phyloP scores from a whole-genome alignment of 2,797 vertebrate species.

The Megaceryle alcyon region DNA sequence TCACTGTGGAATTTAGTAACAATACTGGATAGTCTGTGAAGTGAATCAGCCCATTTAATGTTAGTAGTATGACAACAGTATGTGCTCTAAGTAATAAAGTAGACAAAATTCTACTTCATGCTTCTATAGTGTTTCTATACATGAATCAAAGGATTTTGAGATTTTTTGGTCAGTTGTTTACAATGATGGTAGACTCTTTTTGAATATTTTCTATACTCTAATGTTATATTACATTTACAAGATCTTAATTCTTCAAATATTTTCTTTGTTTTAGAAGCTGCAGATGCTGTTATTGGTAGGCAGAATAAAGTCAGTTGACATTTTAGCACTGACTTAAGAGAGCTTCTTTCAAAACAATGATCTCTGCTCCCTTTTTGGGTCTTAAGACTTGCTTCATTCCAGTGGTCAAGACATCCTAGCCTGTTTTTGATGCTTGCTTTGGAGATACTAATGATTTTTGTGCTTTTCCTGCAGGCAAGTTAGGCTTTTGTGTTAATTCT shows the following conservation, averaged over 20 bases:
- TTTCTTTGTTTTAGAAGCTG: background rate
- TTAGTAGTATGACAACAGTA: background rate
- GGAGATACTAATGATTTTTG: background rate
- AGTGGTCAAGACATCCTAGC: background rate
- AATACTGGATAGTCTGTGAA: constrained; percentile 67
- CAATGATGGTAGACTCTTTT: background rate
- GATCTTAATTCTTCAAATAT: background rate
- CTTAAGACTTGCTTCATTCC: background rate
- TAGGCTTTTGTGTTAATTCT: background rate
- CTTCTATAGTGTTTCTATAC: background rate
- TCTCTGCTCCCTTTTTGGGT: background rate
- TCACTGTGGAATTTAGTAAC: constrained; percentile 72
- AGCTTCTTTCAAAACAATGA: background rate
- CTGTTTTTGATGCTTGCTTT: background rate
- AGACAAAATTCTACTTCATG: background rate
- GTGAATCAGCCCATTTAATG: background rate
- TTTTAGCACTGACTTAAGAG: background rate
- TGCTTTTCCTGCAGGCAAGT: background rate
- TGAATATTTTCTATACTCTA: background rate
- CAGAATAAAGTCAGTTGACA: background rate
- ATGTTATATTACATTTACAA: background rate
- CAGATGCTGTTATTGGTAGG: background rate
- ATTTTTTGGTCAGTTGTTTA: accelerated
- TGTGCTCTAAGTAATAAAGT: background rate
- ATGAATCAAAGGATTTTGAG: background rate